Conservation (phyloP, 1,140 invertebrate species). For the Protaetia brevitarsis region DNA sequence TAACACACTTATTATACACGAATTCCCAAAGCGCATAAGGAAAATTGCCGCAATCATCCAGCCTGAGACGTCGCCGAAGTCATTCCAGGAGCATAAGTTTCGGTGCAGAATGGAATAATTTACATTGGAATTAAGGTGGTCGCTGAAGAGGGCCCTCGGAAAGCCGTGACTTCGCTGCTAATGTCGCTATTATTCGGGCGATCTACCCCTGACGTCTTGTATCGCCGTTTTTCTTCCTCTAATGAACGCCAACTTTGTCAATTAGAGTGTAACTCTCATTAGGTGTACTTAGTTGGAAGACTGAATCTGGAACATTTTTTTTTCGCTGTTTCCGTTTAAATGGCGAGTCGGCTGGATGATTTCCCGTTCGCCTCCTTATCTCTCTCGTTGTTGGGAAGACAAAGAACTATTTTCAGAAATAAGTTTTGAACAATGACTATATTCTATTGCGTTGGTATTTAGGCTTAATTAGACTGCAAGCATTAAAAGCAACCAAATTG, state of each 20-base stretch:
- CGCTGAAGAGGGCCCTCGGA: neutral
- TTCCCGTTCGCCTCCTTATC: no score
- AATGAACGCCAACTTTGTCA: conserved; percentile 10
- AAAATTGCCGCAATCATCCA: neutral
- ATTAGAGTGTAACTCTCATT: conserved; percentile 11
- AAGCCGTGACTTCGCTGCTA: conserved; percentile 8
- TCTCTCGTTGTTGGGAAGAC: no score
- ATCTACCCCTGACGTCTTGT: conserved; percentile 5
- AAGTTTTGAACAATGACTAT: no score
- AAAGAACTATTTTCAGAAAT: no score
- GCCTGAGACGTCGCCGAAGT: neutral
- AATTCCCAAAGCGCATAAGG: no score
- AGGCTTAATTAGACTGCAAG: no score
- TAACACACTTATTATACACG: no score
- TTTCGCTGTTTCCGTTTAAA: no score
- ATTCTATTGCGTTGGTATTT: no score
- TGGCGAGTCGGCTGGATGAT: no score
- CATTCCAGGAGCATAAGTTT: neutral
- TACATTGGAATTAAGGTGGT: neutral
- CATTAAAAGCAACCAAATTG: no score
- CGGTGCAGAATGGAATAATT: conserved; percentile 15
- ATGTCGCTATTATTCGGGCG: conserved; percentile 8
- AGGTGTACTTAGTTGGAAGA: neutral
- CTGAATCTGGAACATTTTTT: no score
- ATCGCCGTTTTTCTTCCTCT: conserved; percentile 1